Percentiles rank a stretch among this genome's conserved stretches.
Conservation (phyloP, 2,888 invertebrate genomes). For the Lacanobia oleracea region DNA sequence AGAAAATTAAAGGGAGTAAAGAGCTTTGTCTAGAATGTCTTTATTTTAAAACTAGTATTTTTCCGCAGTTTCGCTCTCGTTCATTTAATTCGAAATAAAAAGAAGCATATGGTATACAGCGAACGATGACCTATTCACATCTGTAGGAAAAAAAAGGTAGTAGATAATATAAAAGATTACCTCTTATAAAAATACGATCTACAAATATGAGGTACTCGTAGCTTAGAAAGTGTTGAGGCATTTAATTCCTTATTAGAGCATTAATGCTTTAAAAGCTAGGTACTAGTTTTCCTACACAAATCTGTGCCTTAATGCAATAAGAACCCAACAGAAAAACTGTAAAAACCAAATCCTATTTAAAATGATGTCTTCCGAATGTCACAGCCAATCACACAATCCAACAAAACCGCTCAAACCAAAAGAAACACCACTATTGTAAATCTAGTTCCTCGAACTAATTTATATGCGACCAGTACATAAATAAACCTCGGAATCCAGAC, state of each 20-base stretch:
- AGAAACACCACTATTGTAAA: conserved; percentile 11
- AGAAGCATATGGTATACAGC: no score
- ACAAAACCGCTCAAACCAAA: conserved; percentile 18
- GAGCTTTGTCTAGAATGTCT: not conserved
- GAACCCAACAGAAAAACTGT: not conserved
- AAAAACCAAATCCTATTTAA: not conserved
- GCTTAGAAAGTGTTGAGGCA: no score
- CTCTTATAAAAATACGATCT: not conserved
- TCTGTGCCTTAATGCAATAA: not conserved
- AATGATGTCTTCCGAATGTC: conserved; percentile 8
- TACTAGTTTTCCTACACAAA: not conserved
- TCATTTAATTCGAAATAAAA: not conserved
- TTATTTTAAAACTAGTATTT: no score
- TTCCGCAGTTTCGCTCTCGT: not conserved
- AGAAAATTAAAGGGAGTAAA: conserved; percentile 5
- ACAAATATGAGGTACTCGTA: no score
- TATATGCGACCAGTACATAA: conserved; percentile 52
- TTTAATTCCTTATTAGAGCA: no score
- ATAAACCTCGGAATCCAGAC: conserved; percentile 54
- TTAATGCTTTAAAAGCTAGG: not conserved
- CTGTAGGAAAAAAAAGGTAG: no score
- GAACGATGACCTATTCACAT: no score
- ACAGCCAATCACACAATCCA: not conserved
- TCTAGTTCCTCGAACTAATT: conserved; percentile 52
- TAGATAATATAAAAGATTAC: no score